Percentiles rank a stretch among this genome's conserved stretches.
phyloP scores from a whole-genome alignment of 2,888 invertebrate genomes.

The Limnephilus rhombicus region DNA sequence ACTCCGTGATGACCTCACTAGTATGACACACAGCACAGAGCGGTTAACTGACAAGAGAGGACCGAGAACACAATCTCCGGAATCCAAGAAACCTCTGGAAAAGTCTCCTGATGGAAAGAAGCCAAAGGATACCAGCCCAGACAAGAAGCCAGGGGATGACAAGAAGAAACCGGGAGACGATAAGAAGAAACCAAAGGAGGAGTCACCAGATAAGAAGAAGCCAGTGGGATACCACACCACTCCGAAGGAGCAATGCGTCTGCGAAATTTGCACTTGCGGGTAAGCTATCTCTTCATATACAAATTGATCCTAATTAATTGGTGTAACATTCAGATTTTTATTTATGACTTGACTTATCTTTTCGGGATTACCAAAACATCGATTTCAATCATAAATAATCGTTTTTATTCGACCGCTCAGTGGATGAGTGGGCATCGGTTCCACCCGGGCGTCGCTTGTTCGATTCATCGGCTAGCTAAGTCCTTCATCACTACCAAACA shows the following conservation, averaged over 20 bases:
- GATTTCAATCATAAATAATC: neutral
- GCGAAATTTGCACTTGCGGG: conserved; percentile 95
- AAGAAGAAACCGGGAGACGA: conserved; percentile 61
- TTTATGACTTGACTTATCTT: neutral
- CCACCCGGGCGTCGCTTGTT: too few species aligned
- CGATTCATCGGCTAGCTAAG: too few species aligned
- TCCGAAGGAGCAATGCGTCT: conserved; percentile 87
- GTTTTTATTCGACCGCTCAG: neutral
- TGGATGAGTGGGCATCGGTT: too few species aligned
- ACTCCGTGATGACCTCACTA: conserved; percentile 75
- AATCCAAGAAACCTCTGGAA: conserved; percentile 71
- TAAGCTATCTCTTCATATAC: conserved; percentile 75
- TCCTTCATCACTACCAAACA: too few species aligned
- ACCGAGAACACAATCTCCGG: conserved; percentile 57
- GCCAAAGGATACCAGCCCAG: conserved; percentile 54
- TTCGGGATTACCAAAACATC: neutral
- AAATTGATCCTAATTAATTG: neutral
- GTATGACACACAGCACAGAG: conserved; percentile 61
- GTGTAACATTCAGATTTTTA: neutral
- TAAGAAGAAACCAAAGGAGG: conserved; percentile 68
- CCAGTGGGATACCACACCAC: conserved; percentile 69
- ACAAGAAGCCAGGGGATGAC: conserved; percentile 70
- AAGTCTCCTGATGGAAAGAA: conserved; percentile 67
- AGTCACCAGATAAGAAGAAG: conserved; percentile 70
- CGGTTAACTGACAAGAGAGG: conserved; percentile 57